Conservation (phyloP, 2,888 invertebrate genomes). For the Sinelater perroti region DNA sequence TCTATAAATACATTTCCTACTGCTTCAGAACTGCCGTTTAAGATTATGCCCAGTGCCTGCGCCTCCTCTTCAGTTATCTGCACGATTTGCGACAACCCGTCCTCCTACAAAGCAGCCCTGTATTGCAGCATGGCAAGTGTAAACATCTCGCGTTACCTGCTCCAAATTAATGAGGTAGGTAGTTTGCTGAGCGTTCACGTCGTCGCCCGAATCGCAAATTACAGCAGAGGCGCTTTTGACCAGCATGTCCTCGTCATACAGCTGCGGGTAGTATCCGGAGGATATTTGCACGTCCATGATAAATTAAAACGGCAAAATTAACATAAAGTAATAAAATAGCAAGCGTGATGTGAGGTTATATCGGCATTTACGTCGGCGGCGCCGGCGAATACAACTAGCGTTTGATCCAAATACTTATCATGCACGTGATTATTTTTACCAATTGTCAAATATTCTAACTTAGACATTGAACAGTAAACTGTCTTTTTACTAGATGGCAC, state of each 20-base stretch:
- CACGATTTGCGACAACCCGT: slow-evolving; percentile 35
- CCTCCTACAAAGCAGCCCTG: slow-evolving; percentile 28
- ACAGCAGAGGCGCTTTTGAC: background rate
- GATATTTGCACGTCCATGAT: slow-evolving; percentile 14
- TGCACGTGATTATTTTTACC: no score
- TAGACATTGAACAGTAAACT: no score
- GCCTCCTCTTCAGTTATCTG: slow-evolving; percentile 38
- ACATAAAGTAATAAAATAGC: no score
- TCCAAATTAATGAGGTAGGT: slow-evolving; percentile 16
- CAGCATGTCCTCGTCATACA: slow-evolving; percentile 12
- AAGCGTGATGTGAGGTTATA: background rate
- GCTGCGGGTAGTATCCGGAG: slow-evolving; percentile 10
- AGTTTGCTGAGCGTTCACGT: slow-evolving; percentile 6
- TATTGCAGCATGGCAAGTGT: background rate
- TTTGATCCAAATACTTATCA: no score
- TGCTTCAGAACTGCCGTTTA: background rate
- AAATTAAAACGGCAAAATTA: no score
- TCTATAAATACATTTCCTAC: no score
- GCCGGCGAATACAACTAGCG: no score
- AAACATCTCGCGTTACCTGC: slow-evolving; percentile 9
- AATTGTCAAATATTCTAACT: no score
- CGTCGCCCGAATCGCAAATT: background rate
- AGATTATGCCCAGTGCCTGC: slow-evolving; percentile 29
- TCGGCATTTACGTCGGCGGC: no score
- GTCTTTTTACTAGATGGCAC: no score